phyloP scores from a whole-genome alignment of 2,113 vertebrate genomes.

The Sula dactylatra region DNA sequence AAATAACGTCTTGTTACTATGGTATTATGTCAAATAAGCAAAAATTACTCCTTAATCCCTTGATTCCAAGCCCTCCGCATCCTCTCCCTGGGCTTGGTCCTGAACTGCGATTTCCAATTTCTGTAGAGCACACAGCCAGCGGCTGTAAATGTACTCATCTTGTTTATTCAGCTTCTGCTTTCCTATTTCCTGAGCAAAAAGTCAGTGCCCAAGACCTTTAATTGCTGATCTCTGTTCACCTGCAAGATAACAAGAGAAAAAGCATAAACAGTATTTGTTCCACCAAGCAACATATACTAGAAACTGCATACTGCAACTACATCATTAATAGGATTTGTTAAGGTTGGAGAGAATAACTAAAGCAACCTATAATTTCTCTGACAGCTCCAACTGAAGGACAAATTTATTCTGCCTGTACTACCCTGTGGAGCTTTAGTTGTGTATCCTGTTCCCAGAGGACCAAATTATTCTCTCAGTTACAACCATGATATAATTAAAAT shows the following conservation, averaged over 20 bases:
- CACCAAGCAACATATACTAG: neutral
- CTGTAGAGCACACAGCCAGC: neutral
- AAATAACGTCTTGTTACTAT: neutral
- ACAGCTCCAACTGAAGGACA: conserved; percentile 9
- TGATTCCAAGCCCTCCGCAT: neutral
- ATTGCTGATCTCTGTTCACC: neutral
- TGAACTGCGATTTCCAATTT: fast-evolving
- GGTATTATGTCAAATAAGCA: neutral
- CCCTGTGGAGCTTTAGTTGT: conserved; percentile 13
- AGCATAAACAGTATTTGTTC: neutral
- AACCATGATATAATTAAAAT: conserved; percentile 30
- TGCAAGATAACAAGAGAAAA: neutral
- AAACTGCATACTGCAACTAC: neutral
- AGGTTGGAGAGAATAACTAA: neutral
- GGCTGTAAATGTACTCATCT: neutral
- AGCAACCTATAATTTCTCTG: neutral
- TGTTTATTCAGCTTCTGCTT: neutral
- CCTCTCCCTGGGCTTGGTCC: neutral
- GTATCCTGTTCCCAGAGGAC: neutral
- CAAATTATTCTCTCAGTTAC: conserved; percentile 44
- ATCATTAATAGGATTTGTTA: neutral
- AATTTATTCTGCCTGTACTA: conserved; percentile 23
- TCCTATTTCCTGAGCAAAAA: neutral
- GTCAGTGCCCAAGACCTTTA: neutral
- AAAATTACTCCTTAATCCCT: neutral